Conservation (phyloP, 1,140 invertebrate genomes). For the Rhopalosiphum maidis region DNA sequence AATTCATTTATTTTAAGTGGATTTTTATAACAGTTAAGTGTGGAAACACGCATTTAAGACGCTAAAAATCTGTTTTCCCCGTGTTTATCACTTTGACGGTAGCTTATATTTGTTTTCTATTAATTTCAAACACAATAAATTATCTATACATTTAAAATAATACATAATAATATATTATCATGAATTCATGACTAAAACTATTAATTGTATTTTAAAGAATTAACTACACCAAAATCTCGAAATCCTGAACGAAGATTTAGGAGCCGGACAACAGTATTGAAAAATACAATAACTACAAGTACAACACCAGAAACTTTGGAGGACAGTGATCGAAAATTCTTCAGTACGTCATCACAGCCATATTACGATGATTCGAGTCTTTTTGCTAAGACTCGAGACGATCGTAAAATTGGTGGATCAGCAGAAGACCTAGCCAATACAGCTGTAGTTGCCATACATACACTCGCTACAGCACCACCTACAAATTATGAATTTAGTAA, state of each 20-base stretch:
- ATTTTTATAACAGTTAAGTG: background rate
- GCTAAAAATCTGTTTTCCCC: background rate
- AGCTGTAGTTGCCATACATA: constrained; percentile 62
- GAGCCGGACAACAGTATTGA: background rate
- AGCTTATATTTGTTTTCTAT: background rate
- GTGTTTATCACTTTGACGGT: background rate
- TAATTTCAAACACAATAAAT: background rate
- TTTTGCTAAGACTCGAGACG: constrained; percentile 36
- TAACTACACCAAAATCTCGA: constrained; percentile 2
- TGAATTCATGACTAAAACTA: background rate
- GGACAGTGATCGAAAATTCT: background rate
- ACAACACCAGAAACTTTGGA: constrained; percentile 38
- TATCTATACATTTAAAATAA: background rate
- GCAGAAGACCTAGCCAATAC: constrained; percentile 61
- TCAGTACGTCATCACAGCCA: constrained; percentile 28
- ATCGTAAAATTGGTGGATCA: constrained; percentile 45
- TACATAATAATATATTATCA: background rate
- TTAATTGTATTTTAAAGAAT: constrained; percentile 7
- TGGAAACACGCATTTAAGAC: background rate
- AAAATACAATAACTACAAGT: background rate
- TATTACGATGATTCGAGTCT: constrained; percentile 38
- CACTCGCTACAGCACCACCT: constrained; percentile 61
- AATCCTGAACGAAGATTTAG: constrained; percentile 45
- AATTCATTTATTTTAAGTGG: background rate
- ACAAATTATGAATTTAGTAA: constrained; percentile 43